Base-by-base conservation (phyloP, 2,113 vertebrate genomes). In the Furnarius figulus region DNA sequence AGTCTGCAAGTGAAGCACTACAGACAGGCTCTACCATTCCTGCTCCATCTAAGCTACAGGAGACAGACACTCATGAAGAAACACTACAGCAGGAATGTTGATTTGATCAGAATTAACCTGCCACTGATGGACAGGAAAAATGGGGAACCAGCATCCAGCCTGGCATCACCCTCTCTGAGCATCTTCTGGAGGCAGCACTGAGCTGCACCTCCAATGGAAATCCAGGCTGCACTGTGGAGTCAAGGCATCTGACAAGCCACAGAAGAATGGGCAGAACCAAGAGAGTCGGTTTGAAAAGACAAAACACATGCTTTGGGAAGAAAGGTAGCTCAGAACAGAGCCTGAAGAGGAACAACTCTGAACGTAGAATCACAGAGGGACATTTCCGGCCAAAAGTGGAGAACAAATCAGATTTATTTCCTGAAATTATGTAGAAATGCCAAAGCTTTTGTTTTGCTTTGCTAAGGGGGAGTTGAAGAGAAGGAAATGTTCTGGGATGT, bases 401-500 rank as follows among this genome's bases (percentile, higher is more conserved):
- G 40, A 85, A 56, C 28, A 82, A 53, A 85, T 82, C 14, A 85
- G 40, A 50, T 19, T 53, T 65, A 52, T n/a, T 56, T 74, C 70
- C 56, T 37, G 35, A 89, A 83, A 85, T 37, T n/a, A 33, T 17
- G 50, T 18, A 72, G 23, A 80, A 70, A 67, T 19, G 47, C 63
- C 82, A 86, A 84, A 88, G 23, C 4, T 46, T 84, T 77, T 55
- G 30, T 65, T 93, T 91, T 81, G 79, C 31, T 96, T 84, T 95
- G 52, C 40, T 72, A 81, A 83, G 2, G 14, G 50, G 6, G 22
- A 83, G 42, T 6, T 56, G 56, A 84, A 89, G 56, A 90, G 56
- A 84, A 84, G 59, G 63, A 87, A 94, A 42, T 1, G 10, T 53
- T 82, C 70, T 66, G 27, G 58, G 72, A 84, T 62, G 22, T 39